phyloP scores from a whole-genome alignment of 1,140 invertebrate genomes.

The Acromyrmex charruanus region DNA sequence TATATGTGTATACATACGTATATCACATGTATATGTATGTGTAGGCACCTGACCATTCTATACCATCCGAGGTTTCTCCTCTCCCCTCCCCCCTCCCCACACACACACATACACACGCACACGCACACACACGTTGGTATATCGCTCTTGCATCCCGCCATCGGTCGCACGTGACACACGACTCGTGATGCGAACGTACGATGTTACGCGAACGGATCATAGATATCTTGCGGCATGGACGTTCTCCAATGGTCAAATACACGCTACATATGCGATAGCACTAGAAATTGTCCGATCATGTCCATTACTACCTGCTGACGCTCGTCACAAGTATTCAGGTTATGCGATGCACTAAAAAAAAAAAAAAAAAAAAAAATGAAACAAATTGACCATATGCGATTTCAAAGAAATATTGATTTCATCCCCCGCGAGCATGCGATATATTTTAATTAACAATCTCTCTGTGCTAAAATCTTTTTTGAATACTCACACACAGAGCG shows the following conservation, averaged over 20 bases:
- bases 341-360: not conserved
- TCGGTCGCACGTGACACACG: conserved; percentile 69
- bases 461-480: not conserved
- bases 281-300: conserved; percentile 78
- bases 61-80: not conserved
- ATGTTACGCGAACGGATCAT: conserved; percentile 73
- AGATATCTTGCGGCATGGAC: conserved; percentile 79
- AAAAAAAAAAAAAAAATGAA: not conserved
- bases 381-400: not conserved
- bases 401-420: conserved; percentile 23
- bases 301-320: conserved; percentile 48
- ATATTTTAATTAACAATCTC: conserved; percentile 8
- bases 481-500: not conserved
- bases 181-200: conserved; percentile 54
- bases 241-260: conserved; percentile 83
- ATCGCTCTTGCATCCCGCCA: conserved; percentile 23
- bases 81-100: not conserved
- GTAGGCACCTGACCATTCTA: not conserved
- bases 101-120: too few species aligned
- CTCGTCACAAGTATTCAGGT: not conserved
- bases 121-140: not conserved
- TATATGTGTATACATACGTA: not conserved
- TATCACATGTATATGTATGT: not conserved
- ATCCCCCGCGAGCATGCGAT: not conserved
- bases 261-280: conserved; percentile 80